phyloP scores from a whole-genome alignment of 2,888 invertebrate species.

The Polylopha cassiicola region DNA sequence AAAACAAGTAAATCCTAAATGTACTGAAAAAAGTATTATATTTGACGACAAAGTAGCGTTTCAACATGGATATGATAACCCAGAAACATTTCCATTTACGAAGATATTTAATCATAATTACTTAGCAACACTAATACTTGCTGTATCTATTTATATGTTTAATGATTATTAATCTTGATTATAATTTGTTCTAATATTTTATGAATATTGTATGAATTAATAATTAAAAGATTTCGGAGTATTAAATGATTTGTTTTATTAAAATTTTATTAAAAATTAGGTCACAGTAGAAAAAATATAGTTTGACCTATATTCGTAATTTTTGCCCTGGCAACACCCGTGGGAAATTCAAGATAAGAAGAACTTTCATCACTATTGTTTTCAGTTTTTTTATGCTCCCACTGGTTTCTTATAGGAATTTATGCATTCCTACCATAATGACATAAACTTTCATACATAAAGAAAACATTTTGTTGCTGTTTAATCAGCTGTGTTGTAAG shows the following conservation, averaged over 20 bases:
- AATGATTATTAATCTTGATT: too few species aligned
- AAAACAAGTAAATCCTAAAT: slow-evolving; percentile 53
- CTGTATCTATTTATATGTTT: slow-evolving; percentile 8
- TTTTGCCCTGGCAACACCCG: slow-evolving; percentile 54
- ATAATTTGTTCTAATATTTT: too few species aligned
- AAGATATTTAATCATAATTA: slow-evolving; percentile 10
- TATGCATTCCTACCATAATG: slow-evolving; percentile 41
- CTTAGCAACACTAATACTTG: slow-evolving; percentile 16
- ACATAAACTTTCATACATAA: slow-evolving; percentile 30
- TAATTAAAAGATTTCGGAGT: slow-evolving; percentile 11
- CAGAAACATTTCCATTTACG: slow-evolving; percentile 4
- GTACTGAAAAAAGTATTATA: neutral
- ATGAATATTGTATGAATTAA: slow-evolving; percentile 3
- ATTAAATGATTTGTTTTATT: slow-evolving; percentile 9
- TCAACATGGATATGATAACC: too few species aligned
- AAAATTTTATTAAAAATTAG: slow-evolving; percentile 28
- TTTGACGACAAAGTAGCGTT: slow-evolving; percentile 8
- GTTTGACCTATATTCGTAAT: slow-evolving; percentile 45
- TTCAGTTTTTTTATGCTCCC: slow-evolving; percentile 42
- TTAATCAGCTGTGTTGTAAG: slow-evolving; percentile 12
- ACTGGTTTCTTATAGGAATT: slow-evolving; percentile 48
- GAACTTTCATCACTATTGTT: slow-evolving; percentile 61
- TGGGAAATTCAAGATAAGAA: slow-evolving; percentile 56
- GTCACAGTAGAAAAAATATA: slow-evolving; percentile 38
- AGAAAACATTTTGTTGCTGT: slow-evolving; percentile 22